Percentiles rank a stretch among this genome's conserved stretches.
Evolutionary conservation across 1,140 invertebrate species (phyloP).

Genomic region (Drosophila busckii): DNA sequence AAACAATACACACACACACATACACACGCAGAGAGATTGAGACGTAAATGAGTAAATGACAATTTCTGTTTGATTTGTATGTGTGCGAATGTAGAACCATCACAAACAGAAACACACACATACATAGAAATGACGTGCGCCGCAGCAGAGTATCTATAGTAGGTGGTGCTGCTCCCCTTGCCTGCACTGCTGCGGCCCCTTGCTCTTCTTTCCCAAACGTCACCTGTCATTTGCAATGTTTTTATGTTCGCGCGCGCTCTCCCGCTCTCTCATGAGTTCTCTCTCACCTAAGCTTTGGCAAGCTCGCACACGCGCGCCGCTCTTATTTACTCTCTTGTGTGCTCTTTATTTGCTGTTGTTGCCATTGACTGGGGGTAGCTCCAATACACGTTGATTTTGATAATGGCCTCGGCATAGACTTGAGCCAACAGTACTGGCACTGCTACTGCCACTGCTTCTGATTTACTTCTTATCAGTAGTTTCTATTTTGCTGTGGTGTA

Average conservation of each 20-base stretch:
- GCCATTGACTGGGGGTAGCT: constrained; percentile 22
- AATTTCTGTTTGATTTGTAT: too few species aligned
- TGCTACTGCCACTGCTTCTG: constrained; percentile 8
- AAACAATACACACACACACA: constrained; percentile 30
- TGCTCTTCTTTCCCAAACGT: constrained; percentile 61
- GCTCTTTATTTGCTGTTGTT: constrained; percentile 7
- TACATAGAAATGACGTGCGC: constrained; percentile 19
- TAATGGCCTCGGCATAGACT: constrained; percentile 12
- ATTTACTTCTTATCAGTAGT: constrained; percentile 51
- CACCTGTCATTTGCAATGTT: constrained; percentile 74
- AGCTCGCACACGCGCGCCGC: not conserved
- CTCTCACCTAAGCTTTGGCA: constrained; percentile 1
- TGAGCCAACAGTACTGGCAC: too few species aligned
- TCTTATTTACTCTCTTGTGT: constrained; percentile 3
- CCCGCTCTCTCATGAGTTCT: not conserved
- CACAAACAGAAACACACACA: constrained; percentile 1
- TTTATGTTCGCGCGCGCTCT: constrained; percentile 26
- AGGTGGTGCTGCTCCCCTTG: constrained; percentile 10
- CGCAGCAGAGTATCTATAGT: constrained; percentile 5
- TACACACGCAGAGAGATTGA: not conserved
- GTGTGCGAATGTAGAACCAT: too few species aligned
- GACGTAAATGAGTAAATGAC: too few species aligned
- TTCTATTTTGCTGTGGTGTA: constrained; percentile 32
- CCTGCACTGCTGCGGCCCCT: constrained; percentile 10
- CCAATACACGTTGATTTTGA: not conserved